These are phyloP conservation scores for Nudaria mundana DNA, from an alignment of 2,888 invertebrate genomes.

Conservation along the genomic window DNA sequence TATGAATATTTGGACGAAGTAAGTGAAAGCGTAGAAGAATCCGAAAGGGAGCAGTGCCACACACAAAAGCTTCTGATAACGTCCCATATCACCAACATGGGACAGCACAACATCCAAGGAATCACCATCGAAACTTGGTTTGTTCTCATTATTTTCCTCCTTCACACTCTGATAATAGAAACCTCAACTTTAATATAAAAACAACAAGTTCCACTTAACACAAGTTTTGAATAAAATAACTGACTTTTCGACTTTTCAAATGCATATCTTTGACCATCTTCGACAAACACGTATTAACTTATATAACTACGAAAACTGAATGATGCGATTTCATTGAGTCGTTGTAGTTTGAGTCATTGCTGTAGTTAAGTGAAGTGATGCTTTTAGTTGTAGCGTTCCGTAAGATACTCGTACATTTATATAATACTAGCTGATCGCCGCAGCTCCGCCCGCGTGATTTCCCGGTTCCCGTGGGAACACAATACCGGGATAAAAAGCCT, in stretches of 20 bases:
- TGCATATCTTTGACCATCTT: background rate
- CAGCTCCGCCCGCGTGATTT: too few species aligned
- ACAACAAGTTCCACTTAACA: background rate
- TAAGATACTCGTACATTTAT: too few species aligned
- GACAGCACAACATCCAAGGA: constrained; percentile 50
- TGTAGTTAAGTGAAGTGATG: too few species aligned
- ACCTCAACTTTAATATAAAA: background rate
- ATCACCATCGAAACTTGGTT: constrained; percentile 15
- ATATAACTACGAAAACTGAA: background rate
- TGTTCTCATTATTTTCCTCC: background rate
- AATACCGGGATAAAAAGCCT: too few species aligned
- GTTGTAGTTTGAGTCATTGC: too few species aligned
- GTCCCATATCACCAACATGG: constrained; percentile 58
- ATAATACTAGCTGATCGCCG: too few species aligned
- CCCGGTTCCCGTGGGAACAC: too few species aligned
- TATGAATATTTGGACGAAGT: constrained; percentile 67
- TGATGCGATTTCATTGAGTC: background rate
- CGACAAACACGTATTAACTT: background rate
- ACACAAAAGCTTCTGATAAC: constrained; percentile 60
- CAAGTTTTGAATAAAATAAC: background rate
- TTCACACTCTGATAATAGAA: background rate
- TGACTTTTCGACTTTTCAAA: background rate
- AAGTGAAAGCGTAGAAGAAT: constrained; percentile 58
- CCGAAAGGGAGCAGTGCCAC: constrained; percentile 59
- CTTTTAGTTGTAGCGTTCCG: too few species aligned